Base-by-base conservation (phyloP, 2,888 invertebrate genomes). In the Cephonodes hylas region DNA sequence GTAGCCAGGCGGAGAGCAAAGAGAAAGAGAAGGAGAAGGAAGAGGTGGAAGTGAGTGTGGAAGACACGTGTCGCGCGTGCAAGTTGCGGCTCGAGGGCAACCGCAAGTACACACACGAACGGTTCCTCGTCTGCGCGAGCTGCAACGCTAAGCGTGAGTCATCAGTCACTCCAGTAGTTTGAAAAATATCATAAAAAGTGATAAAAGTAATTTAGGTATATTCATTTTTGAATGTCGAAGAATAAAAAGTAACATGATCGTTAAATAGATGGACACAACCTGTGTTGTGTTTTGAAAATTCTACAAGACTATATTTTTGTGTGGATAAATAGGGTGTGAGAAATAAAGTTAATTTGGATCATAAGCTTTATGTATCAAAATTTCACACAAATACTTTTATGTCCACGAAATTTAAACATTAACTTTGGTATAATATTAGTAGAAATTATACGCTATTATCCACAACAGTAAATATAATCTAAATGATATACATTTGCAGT, bases 71-170 rank as follows among this genome's bases (percentile, higher is more conserved):
- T 93, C 93, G 93, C 78, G 91, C 89, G 65, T 94, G 94, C 80
- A 87, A 87, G 66, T 85, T 93, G 76, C 88, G 93, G 57, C 93
- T 94, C 63, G 93, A 94, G 79, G 92, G 92, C 67, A 94, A 94
- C 86, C 84, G 92, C 64, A 90, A 91, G 76, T 88, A 93, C 78
- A 88, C 93, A 75, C 94, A 94, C 72, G 94, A 94, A 82, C 83
- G 93, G 64, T 94, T 94, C 85, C 92, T 94, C 68, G 92, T 92
- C 68, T 94, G 94, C 83, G 89, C 93, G 66, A 89, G 89, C 64
- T 94, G 94, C 76, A 89, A 93, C 68, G 91, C 93, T 48, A 93
- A 93, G 77, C 88, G 94, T 94, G 81, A 86, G 87, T 61, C n/a
- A 6, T 27, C 18, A 15, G 18, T 23, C 7, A 27, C 15, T 79